phyloP scores from a whole-genome alignment of 2,113 vertebrate species.

The Azemiops feae region DNA sequence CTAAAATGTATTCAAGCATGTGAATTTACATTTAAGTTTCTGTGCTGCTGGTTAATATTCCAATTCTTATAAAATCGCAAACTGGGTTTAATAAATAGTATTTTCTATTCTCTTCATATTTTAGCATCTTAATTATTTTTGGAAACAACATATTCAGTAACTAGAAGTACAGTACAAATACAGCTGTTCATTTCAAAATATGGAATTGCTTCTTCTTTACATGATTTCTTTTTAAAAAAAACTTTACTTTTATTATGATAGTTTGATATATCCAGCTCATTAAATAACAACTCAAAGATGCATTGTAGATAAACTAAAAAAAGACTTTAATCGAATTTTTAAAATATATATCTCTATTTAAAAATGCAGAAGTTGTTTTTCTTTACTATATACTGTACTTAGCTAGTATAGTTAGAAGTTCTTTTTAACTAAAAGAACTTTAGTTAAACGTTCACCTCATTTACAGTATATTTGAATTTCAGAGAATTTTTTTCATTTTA shows the following conservation, averaged over 20 bases:
- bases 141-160: not conserved
- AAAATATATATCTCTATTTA: not conserved
- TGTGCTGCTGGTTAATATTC: not conserved
- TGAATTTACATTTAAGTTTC: not conserved
- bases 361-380: not conserved
- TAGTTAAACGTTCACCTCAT: not conserved
- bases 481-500: not conserved
- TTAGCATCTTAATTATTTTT: constrained; percentile 15
- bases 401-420: too few relatives aligned
- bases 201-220: not conserved
- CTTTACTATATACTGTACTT: not conserved
- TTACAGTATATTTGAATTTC: not conserved
- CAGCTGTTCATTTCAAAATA: not conserved
- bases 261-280: not conserved
- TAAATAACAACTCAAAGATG: not conserved
- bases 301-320: not conserved
- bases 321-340: not conserved
- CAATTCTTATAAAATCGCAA: not conserved
- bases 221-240: not conserved
- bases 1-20: not conserved
- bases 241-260: not conserved
- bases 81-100: constrained; percentile 32
- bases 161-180: not conserved
- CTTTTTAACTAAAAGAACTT: too few relatives aligned
- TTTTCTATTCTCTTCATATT: constrained; percentile 7